Evolutionary conservation across 2,113 vertebrate genomes (phyloP), one percentile per base, ranked within the genome.

Genomic region (Poecilia latipinna): DNA sequence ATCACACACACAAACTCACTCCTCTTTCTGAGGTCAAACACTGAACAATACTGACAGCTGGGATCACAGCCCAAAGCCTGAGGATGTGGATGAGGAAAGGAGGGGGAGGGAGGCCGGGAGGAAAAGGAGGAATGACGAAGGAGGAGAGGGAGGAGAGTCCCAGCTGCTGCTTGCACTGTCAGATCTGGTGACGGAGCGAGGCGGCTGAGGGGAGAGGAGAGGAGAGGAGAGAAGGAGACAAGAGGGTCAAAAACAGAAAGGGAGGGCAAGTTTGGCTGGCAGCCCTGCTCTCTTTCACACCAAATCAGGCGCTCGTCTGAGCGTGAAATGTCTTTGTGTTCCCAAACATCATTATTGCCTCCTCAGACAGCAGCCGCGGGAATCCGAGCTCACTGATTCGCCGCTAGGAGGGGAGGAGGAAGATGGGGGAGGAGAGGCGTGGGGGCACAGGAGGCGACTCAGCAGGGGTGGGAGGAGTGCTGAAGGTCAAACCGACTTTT

Each of bases 401-500:
- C 91, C 85, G 66, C 67, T 13, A 88, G 86, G 82, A 86, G 75
- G 87, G 86, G 76, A 82, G 83, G 92, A 89, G 93, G 94, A 93
- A 79, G 78, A 78, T 74, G 91, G 90, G 95, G 95, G 93, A 93
- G 75, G 88, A 81, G 92, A 93, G 72, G 39, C 88, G 92, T 1
- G 94, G 95, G 95, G 95, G 67, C 73, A 87, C 82, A 87, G 89
- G 88, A 88, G 91, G 82, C 68, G 17, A 86, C 86, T 90, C 86
- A 32, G 83, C 77, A 72, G 89, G 90, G 90, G 82, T 81, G 84
- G 84, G 94, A 95, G 96, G 95, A 95, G 95, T 95, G 96, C 96
- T 96, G 96, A 97, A 98, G 96, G 96, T 97, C 97, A 97, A 95
- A 95, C 95, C 94, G 94, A 95, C 95, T 96, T 96, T 97, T 97